These are phyloP conservation scores for Tenrec ecaudatus DNA, from an alignment of 2,113 vertebrate species.

Conservation along the genomic window DNA sequence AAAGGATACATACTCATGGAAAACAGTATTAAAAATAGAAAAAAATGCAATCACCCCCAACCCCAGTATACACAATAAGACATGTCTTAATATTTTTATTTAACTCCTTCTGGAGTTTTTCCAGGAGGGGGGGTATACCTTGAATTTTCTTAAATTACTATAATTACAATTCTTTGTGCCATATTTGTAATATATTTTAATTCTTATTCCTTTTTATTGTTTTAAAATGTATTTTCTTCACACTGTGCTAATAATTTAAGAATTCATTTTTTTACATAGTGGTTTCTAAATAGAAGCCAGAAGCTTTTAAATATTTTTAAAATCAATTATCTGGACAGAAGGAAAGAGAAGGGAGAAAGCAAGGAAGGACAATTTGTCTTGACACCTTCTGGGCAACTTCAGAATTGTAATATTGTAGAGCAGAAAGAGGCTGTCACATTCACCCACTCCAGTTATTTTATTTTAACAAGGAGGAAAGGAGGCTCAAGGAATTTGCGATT, in stretches of 20 bases:
- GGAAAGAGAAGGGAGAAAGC: background rate
- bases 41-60: background rate
- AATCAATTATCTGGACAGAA: conserved; percentile 4
- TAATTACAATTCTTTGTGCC: background rate
- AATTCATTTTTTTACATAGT: background rate
- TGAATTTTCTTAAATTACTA: background rate
- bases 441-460: background rate
- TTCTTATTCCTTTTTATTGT: background rate
- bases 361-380: background rate
- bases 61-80: background rate
- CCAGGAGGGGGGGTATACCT: too few species aligned
- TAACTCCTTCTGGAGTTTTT: background rate
- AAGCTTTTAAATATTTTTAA: background rate
- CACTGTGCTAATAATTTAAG: background rate
- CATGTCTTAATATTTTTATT: background rate
- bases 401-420: background rate
- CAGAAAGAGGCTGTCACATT: background rate
- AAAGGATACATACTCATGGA: background rate
- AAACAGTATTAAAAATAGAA: conserved; percentile 19
- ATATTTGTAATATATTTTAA: background rate
- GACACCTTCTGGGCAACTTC: background rate
- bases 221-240: background rate
- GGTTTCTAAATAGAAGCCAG: conserved; percentile 5
- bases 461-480: background rate
- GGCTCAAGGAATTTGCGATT: background rate